These are phyloP conservation scores for Drosophila saltans DNA, from an alignment of 1,140 invertebrate genomes.

Conservation along the genomic window DNA sequence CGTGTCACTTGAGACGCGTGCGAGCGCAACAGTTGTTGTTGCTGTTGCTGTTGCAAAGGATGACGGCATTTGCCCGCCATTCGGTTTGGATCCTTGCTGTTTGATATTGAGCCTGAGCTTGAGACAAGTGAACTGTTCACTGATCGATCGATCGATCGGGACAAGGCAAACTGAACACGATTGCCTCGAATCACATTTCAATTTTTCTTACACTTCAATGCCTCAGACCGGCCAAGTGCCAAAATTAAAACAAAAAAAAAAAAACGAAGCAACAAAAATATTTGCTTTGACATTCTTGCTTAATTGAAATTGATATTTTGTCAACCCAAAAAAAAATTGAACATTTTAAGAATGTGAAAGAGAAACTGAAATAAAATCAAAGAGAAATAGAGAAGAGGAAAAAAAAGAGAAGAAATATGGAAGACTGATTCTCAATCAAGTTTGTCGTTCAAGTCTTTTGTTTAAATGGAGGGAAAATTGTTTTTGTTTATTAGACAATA, in stretches of 20 bases:
- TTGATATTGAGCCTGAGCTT: constrained; percentile 75
- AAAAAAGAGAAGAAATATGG: neutral
- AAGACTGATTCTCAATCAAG: constrained; percentile 21
- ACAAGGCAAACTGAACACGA: constrained; percentile 45
- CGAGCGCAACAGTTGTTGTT: constrained; percentile 72
- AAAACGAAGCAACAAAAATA: neutral
- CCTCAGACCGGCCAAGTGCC: constrained; percentile 36
- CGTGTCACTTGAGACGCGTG: constrained; percentile 81
- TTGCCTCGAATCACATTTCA: constrained; percentile 36
- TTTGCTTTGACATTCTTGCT: constrained; percentile 19
- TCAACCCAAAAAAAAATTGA: constrained; percentile 12
- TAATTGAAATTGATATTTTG: constrained; percentile 81
- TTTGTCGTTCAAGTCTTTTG: constrained; percentile 71
- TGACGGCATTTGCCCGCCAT: neutral
- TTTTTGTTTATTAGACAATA: neutral
- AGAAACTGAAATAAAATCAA: constrained; percentile 19
- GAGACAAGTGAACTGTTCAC: constrained; percentile 73
- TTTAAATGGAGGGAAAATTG: constrained; percentile 18
- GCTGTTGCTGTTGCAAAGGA: constrained; percentile 9
- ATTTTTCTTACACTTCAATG: constrained; percentile 34
- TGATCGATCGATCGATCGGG: constrained; percentile 58
- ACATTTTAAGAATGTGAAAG: constrained; percentile 43
- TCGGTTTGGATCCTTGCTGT: constrained; percentile 37
- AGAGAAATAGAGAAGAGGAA: constrained; percentile 40
- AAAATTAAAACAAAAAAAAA: constrained; percentile 26